These are phyloP conservation scores for Thunnus thynnus DNA, from an alignment of 2,113 vertebrate species.

Conservation along the genomic window DNA sequence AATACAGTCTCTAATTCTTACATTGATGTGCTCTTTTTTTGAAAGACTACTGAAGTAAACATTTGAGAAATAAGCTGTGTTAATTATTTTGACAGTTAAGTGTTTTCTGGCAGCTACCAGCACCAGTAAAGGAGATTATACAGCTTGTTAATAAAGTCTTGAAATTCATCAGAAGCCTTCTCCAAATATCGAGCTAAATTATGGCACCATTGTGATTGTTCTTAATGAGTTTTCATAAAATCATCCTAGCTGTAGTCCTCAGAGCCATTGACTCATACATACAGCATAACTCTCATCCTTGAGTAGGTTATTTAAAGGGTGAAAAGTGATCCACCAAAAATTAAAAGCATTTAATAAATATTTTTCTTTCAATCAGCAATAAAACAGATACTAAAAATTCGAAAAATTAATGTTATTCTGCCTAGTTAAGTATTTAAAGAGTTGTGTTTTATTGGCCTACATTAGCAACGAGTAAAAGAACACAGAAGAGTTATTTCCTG, in stretches of 20 bases:
- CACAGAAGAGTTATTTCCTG: not conserved
- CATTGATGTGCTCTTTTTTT: not conserved
- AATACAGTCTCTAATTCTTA: not conserved
- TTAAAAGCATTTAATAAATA: not conserved
- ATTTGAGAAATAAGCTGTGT: not conserved
- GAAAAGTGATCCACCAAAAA: not conserved
- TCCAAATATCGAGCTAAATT: not conserved
- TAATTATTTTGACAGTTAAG: not conserved
- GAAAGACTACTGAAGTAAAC: not conserved
- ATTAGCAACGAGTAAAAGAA: not conserved
- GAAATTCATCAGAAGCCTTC: no score
- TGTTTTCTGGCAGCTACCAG: no score
- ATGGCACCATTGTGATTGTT: not conserved
- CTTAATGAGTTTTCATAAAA: not conserved
- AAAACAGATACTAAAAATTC: no score
- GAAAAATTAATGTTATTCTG: not conserved
- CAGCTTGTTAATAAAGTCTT: no score
- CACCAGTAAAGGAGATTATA: no score
- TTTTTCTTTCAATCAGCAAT: no score
- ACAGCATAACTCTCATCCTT: not conserved
- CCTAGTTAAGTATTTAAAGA: not conserved
- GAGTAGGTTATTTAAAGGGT: not conserved
- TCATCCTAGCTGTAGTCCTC: not conserved
- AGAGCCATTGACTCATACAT: no score
- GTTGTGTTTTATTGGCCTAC: not conserved